These are phyloP conservation scores for Pollenia angustigena DNA, from an alignment of 2,888 invertebrate species.

Conservation along the genomic window DNA sequence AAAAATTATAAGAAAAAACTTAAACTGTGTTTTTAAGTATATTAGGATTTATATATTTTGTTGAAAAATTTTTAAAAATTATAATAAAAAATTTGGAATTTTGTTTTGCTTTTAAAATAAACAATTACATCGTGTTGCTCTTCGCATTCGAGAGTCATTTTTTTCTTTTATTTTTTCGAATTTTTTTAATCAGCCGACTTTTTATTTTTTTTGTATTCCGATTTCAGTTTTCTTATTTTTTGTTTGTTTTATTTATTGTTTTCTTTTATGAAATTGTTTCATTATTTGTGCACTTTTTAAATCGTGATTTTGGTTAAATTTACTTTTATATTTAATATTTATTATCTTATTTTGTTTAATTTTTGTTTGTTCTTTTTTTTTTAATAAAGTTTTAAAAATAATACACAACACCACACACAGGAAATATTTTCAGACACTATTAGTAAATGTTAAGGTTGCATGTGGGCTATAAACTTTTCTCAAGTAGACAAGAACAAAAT, in stretches of 20 bases:
- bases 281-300: too few relatives aligned
- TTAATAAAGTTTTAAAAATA: background rate
- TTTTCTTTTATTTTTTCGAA: constrained; percentile 44
- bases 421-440: constrained; percentile 5
- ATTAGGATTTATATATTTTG: constrained; percentile 6
- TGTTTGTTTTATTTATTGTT: background rate
- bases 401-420: background rate
- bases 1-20: background rate
- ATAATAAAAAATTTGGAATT: constrained; percentile 49
- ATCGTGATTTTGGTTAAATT: too few relatives aligned
- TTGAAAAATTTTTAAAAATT: constrained; percentile 7
- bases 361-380: too few relatives aligned
- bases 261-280: background rate
- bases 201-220: constrained; percentile 21
- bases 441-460: background rate
- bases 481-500: background rate
- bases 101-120: constrained; percentile 57
- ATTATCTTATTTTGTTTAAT: background rate
- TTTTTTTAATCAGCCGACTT: constrained; percentile 2
- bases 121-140: constrained; percentile 83
- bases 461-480: background rate
- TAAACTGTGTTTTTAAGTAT: background rate
- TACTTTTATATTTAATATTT: background rate
- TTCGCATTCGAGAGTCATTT: constrained; percentile 84
- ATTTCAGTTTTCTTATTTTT: background rate